Conservation (phyloP, 2,797 vertebrate genomes). For the Bradypus variegatus region DNA sequence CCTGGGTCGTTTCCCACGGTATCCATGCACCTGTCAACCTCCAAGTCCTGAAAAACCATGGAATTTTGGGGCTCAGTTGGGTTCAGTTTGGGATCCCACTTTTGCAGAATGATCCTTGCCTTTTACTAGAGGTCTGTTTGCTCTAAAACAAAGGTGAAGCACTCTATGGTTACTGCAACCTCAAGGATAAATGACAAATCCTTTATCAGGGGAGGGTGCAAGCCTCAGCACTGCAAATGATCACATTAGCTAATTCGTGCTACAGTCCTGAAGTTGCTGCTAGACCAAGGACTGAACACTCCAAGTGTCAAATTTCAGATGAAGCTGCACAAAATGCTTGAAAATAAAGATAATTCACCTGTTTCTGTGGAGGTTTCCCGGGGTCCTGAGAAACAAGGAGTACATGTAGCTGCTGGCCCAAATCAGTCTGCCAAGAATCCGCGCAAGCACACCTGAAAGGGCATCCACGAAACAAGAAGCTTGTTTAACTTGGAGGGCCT, state of each 20-base stretch:
- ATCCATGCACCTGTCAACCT: no score
- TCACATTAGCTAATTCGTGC: slow-evolving; percentile 74
- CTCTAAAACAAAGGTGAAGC: slow-evolving; percentile 83
- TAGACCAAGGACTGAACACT: slow-evolving; percentile 68
- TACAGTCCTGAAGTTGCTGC: slow-evolving; percentile 62
- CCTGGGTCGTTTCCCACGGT: no score
- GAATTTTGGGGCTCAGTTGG: no score
- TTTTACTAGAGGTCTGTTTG: slow-evolving; percentile 75
- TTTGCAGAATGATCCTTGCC: no score
- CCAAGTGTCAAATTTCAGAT: slow-evolving; percentile 72
- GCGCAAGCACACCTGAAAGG: slow-evolving; percentile 8
- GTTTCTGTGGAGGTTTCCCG: neutral
- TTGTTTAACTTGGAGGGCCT: neutral
- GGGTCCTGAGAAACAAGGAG: slow-evolving; percentile 17
- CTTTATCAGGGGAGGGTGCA: slow-evolving; percentile 80
- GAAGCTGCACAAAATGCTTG: slow-evolving; percentile 41
- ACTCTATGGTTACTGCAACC: slow-evolving; percentile 74
- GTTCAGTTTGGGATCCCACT: no score
- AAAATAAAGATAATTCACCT: neutral
- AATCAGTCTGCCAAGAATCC: neutral
- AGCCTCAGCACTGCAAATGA: slow-evolving; percentile 74
- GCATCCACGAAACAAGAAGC: neutral
- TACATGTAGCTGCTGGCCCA: rapidly evolving
- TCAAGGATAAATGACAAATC: slow-evolving; percentile 77
- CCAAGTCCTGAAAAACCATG: no score